phyloP scores from a whole-genome alignment of 2,113 vertebrate species.

The Glaucidium brasilianum region DNA sequence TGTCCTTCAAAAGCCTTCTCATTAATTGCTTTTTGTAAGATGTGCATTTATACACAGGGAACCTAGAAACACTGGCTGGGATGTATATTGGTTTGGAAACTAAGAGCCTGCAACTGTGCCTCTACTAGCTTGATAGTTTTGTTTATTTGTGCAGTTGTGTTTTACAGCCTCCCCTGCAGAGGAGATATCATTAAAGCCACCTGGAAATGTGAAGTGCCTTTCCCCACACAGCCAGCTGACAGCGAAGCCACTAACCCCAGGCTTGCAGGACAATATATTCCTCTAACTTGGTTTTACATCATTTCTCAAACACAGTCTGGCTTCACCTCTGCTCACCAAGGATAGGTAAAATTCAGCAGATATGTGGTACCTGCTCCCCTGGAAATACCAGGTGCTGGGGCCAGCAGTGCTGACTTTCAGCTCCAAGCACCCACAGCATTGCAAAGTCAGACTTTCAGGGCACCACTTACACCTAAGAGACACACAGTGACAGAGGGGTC shows the following conservation, averaged over 20 bases:
- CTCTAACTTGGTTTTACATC: background rate
- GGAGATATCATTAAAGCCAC: slow-evolving; percentile 23
- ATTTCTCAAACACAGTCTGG: background rate
- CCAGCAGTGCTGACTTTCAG: background rate
- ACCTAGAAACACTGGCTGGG: background rate
- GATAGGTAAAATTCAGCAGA: background rate
- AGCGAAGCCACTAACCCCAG: background rate
- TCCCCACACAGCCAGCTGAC: background rate
- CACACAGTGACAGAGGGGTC: background rate
- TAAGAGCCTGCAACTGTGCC: background rate
- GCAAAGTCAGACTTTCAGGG: background rate
- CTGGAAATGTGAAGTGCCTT: background rate
- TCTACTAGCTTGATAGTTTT: background rate
- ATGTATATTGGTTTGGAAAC: background rate
- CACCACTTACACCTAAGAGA: rapidly evolving
- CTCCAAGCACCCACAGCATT: background rate
- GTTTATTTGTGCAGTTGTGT: background rate
- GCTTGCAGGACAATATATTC: background rate
- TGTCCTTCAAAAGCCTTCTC: background rate
- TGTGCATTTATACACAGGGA: background rate
- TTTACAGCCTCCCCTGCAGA: background rate
- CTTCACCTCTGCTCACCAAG: background rate
- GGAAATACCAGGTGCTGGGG: background rate
- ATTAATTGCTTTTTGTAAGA: background rate
- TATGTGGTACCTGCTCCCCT: background rate